These are phyloP conservation scores for Synanthedon tipuliformis DNA, from an alignment of 2,888 invertebrate genomes.

Conservation along the genomic window DNA sequence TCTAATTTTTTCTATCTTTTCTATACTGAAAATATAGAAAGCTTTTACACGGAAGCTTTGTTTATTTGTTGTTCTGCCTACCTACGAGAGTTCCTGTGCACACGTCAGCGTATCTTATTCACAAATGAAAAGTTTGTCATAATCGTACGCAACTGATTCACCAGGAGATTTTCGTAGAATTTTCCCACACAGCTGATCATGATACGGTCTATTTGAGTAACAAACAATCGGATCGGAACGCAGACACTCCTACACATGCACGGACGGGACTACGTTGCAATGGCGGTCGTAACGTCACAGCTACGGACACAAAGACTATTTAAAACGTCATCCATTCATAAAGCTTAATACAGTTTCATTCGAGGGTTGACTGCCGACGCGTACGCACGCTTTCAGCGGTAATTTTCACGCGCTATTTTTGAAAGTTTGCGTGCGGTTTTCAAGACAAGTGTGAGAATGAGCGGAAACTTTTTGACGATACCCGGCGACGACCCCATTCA, in stretches of 20 bases:
- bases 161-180: constrained; percentile 15
- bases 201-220: constrained; percentile 36
- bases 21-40: no score
- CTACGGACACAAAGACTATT: constrained; percentile 28
- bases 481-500: constrained; percentile 55
- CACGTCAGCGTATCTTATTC: neutral
- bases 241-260: constrained; percentile 29
- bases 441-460: constrained; percentile 45
- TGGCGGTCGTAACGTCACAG: constrained; percentile 29
- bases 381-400: constrained; percentile 38
- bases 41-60: no score
- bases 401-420: constrained; percentile 30
- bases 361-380: constrained; percentile 33
- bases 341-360: constrained; percentile 38
- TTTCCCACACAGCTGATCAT: constrained; percentile 25
- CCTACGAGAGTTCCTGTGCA: no score
- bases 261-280: constrained; percentile 7
- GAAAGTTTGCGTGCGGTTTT: constrained; percentile 22
- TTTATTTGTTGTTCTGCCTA: no score
- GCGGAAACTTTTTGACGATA: constrained; percentile 61
- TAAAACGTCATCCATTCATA: constrained; percentile 67
- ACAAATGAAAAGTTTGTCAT: neutral
- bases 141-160: constrained; percentile 9
- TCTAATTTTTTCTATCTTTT: no score
- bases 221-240: constrained; percentile 35